phyloP scores from a whole-genome alignment of 2,797 vertebrate species.

The Hippopotamyrus pictus region DNA sequence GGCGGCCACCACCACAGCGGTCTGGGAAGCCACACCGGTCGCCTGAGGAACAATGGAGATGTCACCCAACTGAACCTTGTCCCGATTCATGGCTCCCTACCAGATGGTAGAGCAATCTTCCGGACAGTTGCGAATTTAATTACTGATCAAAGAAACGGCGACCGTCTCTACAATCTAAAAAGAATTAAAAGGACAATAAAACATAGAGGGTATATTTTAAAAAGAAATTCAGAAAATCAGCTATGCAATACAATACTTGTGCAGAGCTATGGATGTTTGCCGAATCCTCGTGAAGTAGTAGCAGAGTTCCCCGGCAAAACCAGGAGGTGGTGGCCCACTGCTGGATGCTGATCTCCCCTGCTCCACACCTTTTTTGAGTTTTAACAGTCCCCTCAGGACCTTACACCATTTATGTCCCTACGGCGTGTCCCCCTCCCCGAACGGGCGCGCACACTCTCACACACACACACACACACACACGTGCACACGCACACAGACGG shows the following conservation, averaged over 20 bases:
- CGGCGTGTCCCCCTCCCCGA: constrained; percentile 23
- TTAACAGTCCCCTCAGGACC: constrained; percentile 48
- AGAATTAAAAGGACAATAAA: background rate
- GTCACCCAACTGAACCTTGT: constrained; percentile 66
- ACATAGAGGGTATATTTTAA: background rate
- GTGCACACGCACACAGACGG: constrained; percentile 19
- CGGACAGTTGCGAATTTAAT: constrained; percentile 11
- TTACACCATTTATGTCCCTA: constrained; percentile 38
- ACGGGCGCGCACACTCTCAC: background rate
- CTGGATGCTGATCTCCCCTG: constrained; percentile 41
- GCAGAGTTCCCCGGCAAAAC: constrained; percentile 39
- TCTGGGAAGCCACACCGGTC: constrained; percentile 47
- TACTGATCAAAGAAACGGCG: constrained; percentile 20
- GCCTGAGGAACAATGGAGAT: constrained; percentile 57
- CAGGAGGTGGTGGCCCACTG: constrained; percentile 46
- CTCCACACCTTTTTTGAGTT: constrained; percentile 50
- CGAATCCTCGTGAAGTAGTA: constrained; percentile 36
- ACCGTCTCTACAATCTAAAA: constrained; percentile 15
- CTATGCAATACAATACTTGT: constrained; percentile 8
- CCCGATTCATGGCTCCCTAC: constrained; percentile 69
- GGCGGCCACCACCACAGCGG: constrained; percentile 51
- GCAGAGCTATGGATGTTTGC: background rate
- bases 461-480: background rate
- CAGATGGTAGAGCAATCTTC: constrained; percentile 17
- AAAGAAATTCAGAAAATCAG: constrained; percentile 4